These are phyloP conservation scores for Picathartes gymnocephalus DNA, from an alignment of 2,113 vertebrate genomes.

Conservation along the genomic window DNA sequence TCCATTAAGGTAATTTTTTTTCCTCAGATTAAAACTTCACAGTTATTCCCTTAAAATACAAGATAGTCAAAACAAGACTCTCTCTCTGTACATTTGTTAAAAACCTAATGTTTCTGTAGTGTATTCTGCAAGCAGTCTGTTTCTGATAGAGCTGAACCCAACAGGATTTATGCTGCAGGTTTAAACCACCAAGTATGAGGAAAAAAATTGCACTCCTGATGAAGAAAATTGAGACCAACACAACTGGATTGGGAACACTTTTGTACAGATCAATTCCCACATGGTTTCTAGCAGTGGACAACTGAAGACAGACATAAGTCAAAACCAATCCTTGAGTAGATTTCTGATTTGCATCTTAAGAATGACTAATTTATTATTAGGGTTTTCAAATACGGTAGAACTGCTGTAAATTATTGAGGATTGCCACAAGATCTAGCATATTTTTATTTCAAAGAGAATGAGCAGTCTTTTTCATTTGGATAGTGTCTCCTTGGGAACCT, in stretches of 20 bases:
- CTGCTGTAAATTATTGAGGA: neutral
- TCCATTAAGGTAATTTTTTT: neutral
- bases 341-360: neutral
- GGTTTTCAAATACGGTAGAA: neutral
- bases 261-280: neutral
- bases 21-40: neutral
- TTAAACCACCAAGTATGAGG: neutral
- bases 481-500: neutral
- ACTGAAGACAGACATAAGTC: neutral
- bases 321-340: neutral
- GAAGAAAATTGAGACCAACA: neutral
- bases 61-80: neutral
- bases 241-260: neutral
- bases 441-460: neutral
- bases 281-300: neutral
- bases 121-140: neutral
- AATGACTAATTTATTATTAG: neutral
- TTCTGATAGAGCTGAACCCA: neutral
- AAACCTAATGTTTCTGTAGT: accelerated
- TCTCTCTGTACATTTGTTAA: neutral
- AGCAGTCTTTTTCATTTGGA: neutral
- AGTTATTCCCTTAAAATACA: neutral
- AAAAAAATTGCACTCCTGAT: neutral
- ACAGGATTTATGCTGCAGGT: neutral
- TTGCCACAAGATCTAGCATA: neutral